These are phyloP conservation scores for Perca flavescens DNA, from an alignment of 2,113 vertebrate species.

Conservation along the genomic window DNA sequence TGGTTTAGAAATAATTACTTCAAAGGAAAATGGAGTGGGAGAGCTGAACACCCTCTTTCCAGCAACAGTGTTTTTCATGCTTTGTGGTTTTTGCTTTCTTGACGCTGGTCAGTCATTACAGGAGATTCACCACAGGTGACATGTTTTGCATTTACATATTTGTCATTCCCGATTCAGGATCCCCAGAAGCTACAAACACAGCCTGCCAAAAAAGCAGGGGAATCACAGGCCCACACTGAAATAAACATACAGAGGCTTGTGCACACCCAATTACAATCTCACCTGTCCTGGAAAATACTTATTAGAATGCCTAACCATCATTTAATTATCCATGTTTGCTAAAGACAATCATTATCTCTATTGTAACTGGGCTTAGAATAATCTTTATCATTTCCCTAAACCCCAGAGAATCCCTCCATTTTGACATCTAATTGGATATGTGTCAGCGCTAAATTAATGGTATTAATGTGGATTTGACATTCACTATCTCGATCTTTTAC, in stretches of 20 bases:
- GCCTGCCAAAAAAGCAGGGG: constrained; percentile 45
- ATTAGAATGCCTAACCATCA: constrained; percentile 35
- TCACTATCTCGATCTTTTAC: constrained; percentile 10
- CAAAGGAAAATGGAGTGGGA: neutral
- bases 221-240: constrained; percentile 37
- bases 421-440: constrained; percentile 57
- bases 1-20: neutral
- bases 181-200: constrained; percentile 40
- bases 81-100: neutral
- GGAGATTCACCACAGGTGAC: neutral
- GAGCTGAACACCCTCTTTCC: neutral
- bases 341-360: constrained; percentile 49
- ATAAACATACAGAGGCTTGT: neutral
- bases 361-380: constrained; percentile 26
- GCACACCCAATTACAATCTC: neutral
- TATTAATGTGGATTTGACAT: constrained; percentile 53
- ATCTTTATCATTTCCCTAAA: constrained; percentile 52
- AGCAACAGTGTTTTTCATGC: constrained; percentile 7
- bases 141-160: constrained; percentile 14
- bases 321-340: constrained; percentile 46
- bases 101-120: constrained; percentile 4
- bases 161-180: constrained; percentile 50
- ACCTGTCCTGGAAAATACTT: constrained; percentile 26
- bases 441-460: constrained; percentile 43
- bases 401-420: constrained; percentile 47